Evolutionary conservation across 2,888 invertebrate species (phyloP).

Genomic region (Mythimna impura): DNA sequence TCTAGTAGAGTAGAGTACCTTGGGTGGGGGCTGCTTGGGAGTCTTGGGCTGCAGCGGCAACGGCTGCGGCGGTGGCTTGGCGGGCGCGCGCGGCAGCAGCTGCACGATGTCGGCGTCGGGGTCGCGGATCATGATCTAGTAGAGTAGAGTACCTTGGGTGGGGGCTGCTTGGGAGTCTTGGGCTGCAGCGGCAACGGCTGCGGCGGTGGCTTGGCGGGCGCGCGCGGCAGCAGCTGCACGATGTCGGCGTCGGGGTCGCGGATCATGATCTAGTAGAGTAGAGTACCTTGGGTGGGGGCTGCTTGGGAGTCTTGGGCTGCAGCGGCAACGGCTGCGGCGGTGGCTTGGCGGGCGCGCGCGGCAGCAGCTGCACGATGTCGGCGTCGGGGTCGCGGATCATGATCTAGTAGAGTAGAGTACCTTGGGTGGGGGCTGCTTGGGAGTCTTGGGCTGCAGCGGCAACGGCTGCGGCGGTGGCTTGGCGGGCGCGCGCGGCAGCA

Average conservation of each 20-base stretch:
- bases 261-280: no score
- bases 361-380: constrained; percentile 95
- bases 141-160: no score
- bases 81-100: constrained; percentile 93
- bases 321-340: constrained; percentile 91
- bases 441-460: constrained; percentile 86
- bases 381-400: constrained; percentile 99
- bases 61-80: no score
- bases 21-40: no score
- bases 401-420: no score
- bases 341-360: constrained; percentile 90
- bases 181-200: no score
- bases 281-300: constrained; percentile 80
- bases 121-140: constrained; percentile 94
- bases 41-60: no score
- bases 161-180: no score
- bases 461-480: constrained; percentile 91
- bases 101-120: constrained; percentile 97
- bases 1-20: no score
- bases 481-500: constrained; percentile 92
- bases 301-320: constrained; percentile 87
- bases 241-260: no score
- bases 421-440: constrained; percentile 83
- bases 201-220: no score
- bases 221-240: no score